phyloP scores from a whole-genome alignment of 1,140 invertebrate species.

The Euglossa dilemma region DNA sequence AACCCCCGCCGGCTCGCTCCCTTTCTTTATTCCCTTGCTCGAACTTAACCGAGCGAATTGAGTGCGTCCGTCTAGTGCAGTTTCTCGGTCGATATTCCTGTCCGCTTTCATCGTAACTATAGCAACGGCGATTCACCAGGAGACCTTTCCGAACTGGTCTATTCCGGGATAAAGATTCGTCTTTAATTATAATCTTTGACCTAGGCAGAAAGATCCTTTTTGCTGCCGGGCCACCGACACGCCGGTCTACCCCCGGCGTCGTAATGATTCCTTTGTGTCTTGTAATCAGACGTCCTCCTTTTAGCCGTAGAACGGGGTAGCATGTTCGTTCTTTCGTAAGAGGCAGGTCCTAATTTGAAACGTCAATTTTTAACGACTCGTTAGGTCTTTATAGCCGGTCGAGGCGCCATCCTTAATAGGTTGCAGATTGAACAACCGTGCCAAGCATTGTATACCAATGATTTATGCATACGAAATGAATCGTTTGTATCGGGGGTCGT shows the following conservation, averaged over 20 bases:
- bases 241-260: conserved; percentile 14
- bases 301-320: background rate
- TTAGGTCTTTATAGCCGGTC: background rate
- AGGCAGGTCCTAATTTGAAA: conserved; percentile 26
- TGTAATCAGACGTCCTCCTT: conserved; percentile 42
- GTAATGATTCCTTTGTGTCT: conserved; percentile 59
- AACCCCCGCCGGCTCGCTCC: background rate
- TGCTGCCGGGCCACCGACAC: background rate
- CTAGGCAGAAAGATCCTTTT: background rate
- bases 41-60: conserved; percentile 57
- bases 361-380: conserved; percentile 45
- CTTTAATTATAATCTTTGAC: conserved; percentile 73
- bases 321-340: conserved; percentile 29
- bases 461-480: background rate
- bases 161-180: conserved; percentile 71
- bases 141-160: conserved; percentile 67
- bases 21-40: conserved; percentile 52
- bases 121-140: conserved; percentile 73
- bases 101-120: conserved; percentile 76
- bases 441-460: too few relatives aligned
- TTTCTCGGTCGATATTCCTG: conserved; percentile 74
- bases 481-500: too few relatives aligned
- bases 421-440: background rate
- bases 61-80: conserved; percentile 69
- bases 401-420: background rate